phyloP scores from a whole-genome alignment of 2,888 invertebrate species.

The Plebejus anna region DNA sequence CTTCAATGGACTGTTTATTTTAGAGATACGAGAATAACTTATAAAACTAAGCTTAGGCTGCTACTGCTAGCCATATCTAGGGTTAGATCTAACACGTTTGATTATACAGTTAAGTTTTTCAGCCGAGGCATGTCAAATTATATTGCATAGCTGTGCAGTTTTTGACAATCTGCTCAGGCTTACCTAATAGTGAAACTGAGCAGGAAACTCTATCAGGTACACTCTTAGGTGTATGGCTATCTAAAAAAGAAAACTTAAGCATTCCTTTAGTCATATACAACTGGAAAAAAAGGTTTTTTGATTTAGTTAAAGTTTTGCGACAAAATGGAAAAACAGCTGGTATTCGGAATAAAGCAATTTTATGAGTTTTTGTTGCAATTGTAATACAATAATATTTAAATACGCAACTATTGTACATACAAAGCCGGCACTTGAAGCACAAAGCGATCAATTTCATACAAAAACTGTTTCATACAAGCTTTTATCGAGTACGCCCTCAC shows the following conservation, averaged over 20 bases:
- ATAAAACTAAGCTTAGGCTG: not conserved
- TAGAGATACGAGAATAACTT: not conserved
- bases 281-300: not conserved
- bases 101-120: no score
- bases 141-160: no score
- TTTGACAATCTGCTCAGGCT: no score
- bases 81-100: no score
- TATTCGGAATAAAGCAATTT: not conserved
- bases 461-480: constrained; percentile 72
- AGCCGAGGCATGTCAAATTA: no score
- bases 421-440: constrained; percentile 39
- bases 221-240: no score
- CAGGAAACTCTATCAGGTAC: no score
- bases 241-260: no score
- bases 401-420: constrained; percentile 46
- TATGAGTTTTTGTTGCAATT: not conserved
- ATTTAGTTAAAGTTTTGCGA: not conserved
- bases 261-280: not conserved
- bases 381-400: constrained; percentile 22
- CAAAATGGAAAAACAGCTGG: not conserved
- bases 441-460: constrained; percentile 68
- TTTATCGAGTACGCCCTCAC: constrained; percentile 56
- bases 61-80: no score
- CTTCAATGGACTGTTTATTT: constrained; percentile 38
- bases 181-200: no score